Percentiles rank a stretch among this genome's conserved stretches.
These are phyloP conservation scores for Samia ricini DNA, from an alignment of 1,140 invertebrate genomes.

Conservation along the genomic window DNA sequence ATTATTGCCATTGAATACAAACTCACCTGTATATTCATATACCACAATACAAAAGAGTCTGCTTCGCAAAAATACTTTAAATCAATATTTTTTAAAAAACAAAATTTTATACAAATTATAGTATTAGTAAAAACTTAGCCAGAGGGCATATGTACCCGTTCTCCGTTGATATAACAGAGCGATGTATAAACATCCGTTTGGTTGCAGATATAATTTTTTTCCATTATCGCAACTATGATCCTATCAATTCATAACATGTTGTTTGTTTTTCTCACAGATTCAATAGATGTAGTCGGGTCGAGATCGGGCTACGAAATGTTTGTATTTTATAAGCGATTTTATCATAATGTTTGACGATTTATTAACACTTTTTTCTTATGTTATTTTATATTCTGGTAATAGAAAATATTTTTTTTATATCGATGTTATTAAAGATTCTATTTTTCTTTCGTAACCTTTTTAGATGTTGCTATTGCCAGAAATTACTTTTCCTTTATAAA, in stretches of 20 bases:
- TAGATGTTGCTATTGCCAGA: no score
- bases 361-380: no score
- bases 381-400: no score
- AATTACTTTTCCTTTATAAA: no score
- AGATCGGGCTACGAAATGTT: not conserved
- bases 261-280: constrained; percentile 12
- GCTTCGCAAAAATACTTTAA: not conserved
- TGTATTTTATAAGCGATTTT: constrained; percentile 1
- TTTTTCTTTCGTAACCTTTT: no score
- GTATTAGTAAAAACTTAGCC: constrained; percentile 4
- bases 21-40: no score
- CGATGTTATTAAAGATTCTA: no score
- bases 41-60: no score
- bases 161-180: not conserved
- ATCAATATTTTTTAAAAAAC: constrained; percentile 2
- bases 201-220: not conserved
- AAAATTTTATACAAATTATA: not conserved
- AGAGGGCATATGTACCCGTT: not conserved
- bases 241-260: constrained; percentile 15
- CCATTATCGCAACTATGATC: constrained; percentile 1
- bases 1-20: no score
- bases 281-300: not conserved
- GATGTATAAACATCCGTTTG: constrained; percentile 5
- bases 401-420: no score
- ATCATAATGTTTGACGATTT: no score